Percentiles rank a stretch among this genome's conserved stretches.
phyloP scores from a whole-genome alignment of 2,888 invertebrate species.

The Nezara viridula region DNA sequence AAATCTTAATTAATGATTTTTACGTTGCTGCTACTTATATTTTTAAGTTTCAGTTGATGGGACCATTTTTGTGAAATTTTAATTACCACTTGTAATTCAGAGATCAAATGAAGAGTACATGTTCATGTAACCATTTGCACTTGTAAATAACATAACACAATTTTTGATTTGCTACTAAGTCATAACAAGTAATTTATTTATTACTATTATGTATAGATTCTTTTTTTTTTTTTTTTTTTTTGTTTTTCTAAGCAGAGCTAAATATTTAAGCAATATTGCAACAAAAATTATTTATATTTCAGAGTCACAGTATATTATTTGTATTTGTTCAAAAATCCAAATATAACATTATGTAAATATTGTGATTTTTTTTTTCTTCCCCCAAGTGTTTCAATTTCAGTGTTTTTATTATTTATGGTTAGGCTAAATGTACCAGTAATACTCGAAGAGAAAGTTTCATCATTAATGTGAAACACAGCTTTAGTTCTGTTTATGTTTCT shows the following conservation, averaged over 20 bases:
- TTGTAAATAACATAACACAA: conserved; percentile 47
- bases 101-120: conserved; percentile 48
- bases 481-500: too few species aligned
- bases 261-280: conserved; percentile 43
- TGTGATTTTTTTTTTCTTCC: not conserved
- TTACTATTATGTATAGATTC: not conserved
- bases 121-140: conserved; percentile 34
- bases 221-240: conserved; percentile 34
- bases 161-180: conserved; percentile 46
- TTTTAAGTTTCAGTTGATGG: conserved; percentile 57
- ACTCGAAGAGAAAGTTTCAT: too few species aligned
- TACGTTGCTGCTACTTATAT: not conserved
- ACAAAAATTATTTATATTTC: conserved; percentile 41
- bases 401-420: too few species aligned
- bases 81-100: conserved; percentile 38
- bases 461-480: too few species aligned
- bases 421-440: too few species aligned
- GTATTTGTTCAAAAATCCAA: conserved; percentile 48
- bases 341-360: conserved; percentile 54
- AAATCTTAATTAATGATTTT: conserved; percentile 11
- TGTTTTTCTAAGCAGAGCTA: conserved; percentile 1
- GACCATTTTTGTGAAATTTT: conserved; percentile 47
- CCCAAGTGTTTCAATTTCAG: too few species aligned
- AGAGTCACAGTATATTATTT: conserved; percentile 50
- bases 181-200: conserved; percentile 24